Conservation (phyloP, 92 coral and sea anemone species). For the Zoanthus gigantus region DNA sequence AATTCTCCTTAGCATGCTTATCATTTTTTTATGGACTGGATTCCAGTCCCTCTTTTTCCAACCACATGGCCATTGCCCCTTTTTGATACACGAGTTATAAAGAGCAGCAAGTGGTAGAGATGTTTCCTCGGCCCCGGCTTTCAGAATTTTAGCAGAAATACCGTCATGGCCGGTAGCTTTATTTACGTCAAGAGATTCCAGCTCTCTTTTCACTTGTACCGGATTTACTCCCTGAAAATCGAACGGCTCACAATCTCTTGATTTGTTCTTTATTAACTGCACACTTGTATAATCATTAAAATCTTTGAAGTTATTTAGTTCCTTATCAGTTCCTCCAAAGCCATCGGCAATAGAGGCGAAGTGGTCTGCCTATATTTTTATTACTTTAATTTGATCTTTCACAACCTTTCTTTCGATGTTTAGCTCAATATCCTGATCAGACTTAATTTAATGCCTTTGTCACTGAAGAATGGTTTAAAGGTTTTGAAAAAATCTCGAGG, state of each 20-base stretch:
- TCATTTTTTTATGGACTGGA: slow-evolving; percentile 45
- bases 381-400: slow-evolving; percentile 24
- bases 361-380: slow-evolving; percentile 41
- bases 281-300: slow-evolving; percentile 6
- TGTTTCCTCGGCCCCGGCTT: slow-evolving; percentile 53
- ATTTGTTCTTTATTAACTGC: too few relatives aligned
- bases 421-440: too few relatives aligned
- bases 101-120: slow-evolving; percentile 43
- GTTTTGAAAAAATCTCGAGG: too few relatives aligned
- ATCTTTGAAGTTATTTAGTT: slow-evolving; percentile 1
- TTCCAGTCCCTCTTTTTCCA: slow-evolving; percentile 57
- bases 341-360: slow-evolving; percentile 12
- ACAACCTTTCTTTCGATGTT: too few relatives aligned
- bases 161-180: slow-evolving; percentile 58
- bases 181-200: not conserved
- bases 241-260: too few relatives aligned
- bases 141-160: slow-evolving; percentile 49
- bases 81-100: slow-evolving; percentile 44
- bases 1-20: slow-evolving; percentile 10
- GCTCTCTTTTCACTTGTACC: too few relatives aligned
- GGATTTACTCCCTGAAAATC: too few relatives aligned
- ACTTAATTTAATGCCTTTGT: too few relatives aligned
- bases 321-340: too few relatives aligned
- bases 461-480: not conserved
- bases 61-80: slow-evolving; percentile 39